phyloP scores from a whole-genome alignment of 2,888 invertebrate genomes.

The Lordiphosa fenestrarum region DNA sequence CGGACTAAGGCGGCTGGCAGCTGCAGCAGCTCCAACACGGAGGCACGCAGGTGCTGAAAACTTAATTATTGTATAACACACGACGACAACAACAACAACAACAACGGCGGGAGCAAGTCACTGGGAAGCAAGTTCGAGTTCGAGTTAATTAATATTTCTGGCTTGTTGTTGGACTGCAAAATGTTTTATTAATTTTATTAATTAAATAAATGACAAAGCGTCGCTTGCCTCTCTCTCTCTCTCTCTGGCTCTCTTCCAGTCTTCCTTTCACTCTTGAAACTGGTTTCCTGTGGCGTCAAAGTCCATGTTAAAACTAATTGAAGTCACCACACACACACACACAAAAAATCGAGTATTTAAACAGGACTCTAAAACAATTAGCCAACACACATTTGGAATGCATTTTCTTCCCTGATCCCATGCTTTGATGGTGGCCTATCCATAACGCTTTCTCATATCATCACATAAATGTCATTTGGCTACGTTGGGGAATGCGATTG shows the following conservation, averaged over 20 bases:
- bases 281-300: constrained; percentile 57
- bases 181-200: constrained; percentile 75
- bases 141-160: constrained; percentile 68
- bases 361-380: constrained; percentile 51
- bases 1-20: constrained; percentile 29
- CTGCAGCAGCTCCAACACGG: constrained; percentile 37
- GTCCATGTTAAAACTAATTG: constrained; percentile 69
- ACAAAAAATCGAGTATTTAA: constrained; percentile 18
- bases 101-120: constrained; percentile 38
- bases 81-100: constrained; percentile 3
- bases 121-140: constrained; percentile 30
- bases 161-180: constrained; percentile 35
- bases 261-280: constrained; percentile 43
- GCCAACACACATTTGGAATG: constrained; percentile 40
- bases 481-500: constrained; percentile 27
- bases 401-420: constrained; percentile 37
- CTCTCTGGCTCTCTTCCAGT: constrained; percentile 15
- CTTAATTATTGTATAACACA: constrained; percentile 75
- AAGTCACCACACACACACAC: constrained; percentile 21
- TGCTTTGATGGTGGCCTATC: constrained; percentile 1
- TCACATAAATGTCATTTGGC: constrained; percentile 7
- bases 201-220: constrained; percentile 66
- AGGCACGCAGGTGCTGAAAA: constrained; percentile 72
- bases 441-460: neutral
- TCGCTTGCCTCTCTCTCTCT: constrained; percentile 6